Base-by-base conservation (phyloP, 2,797 vertebrate species). In the Falco rusticolus region DNA sequence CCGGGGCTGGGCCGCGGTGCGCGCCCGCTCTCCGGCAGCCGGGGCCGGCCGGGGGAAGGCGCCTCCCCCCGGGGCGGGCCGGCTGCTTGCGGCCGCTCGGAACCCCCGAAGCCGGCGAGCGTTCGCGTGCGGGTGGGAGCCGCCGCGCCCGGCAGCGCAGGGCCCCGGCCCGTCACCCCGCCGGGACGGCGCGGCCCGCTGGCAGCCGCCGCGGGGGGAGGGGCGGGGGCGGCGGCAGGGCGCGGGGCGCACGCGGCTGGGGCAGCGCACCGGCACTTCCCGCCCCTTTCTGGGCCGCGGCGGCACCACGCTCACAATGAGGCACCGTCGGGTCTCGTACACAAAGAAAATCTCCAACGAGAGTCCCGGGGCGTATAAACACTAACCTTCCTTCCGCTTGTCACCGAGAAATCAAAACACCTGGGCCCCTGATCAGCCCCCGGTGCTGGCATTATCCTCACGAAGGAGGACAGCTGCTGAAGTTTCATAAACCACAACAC, bases 121-220 rank as follows among this genome's bases (percentile, higher is more conserved):
- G 21, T 34, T 33, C 33, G 3, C 28, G 18, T 20, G 22, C 3
- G 4, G 3, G 4, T 9, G 8, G 5, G 6, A 60, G 12, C 39
- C 11, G 39, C 39, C 39, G 39, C 39, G 39, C 39, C 39, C 39
- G 39, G 39, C 34, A 34, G 34, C 34, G 39, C 39, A 50, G 5
- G 22, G 18, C 43, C 29, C n/a, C 13, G 20, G 22, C 26, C 47
- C 34, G 10, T 48, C 75, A 43, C 13, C 70, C 28, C 20, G 16
- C 39, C 5, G 25, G 22, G 43, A 26, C 3, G n/a, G 22, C 6
- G 43, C 11, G 14, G 16, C 47, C 43, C 57, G 43, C 34, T 34
- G 39, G 39, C 39, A 39, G 39, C 39, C 39, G 39, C 39, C 10
- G 10, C 39, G 39, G 39, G 39, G 39, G 39, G 39, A 39, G 39